Evolutionary conservation across 2,888 invertebrate genomes (phyloP), one percentile per base, ranked within the genome.

Genomic region (Synanthedon tipuliformis): DNA sequence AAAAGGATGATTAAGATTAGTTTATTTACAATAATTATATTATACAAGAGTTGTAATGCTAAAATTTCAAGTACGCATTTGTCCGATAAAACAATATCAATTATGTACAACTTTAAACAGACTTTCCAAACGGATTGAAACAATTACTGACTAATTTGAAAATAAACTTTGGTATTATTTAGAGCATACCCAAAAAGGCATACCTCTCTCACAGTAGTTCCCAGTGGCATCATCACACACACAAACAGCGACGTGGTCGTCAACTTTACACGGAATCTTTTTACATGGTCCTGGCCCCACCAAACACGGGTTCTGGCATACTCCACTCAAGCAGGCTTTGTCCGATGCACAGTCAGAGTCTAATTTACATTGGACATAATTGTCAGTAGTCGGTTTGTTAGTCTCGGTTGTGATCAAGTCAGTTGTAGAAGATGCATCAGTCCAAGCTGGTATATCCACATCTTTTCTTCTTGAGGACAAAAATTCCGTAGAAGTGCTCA

Each of bases 201-300:
- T 92, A 91, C 91, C 91, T 91, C 88, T 88, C 68, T 76, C 78
- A 79, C 91, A 92, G 78, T 88, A 83, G 86, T 81, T 81, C 71
- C 83, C 87, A 69, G 89, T 89, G 71, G 86, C 85, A 81, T 82
- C 83, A 78, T 83, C 83, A 74, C 92, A 93, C 71, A 87, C 80
- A 83, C 92, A 92, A 68, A 88, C 81, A 66, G 90, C 89, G 60
- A 84, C 87, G 76, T 91, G 92, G 76, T 91, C 87, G 75, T 87
- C 75, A 70, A 90, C 89, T 73, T 81, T 86, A 88, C 92, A 92
- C 70, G 88, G 79, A 72, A 90, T 90, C 69, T 86, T 78, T 73
- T 88, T 89, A 84, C 92, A 92, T 69, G 80, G 75, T 64, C 67
- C 83, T 69, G 66, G 73, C 69, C 68, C 64, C 65, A 67, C 72